phyloP scores from a whole-genome alignment of 2,113 vertebrate species.

The Xenopus borealis region DNA sequence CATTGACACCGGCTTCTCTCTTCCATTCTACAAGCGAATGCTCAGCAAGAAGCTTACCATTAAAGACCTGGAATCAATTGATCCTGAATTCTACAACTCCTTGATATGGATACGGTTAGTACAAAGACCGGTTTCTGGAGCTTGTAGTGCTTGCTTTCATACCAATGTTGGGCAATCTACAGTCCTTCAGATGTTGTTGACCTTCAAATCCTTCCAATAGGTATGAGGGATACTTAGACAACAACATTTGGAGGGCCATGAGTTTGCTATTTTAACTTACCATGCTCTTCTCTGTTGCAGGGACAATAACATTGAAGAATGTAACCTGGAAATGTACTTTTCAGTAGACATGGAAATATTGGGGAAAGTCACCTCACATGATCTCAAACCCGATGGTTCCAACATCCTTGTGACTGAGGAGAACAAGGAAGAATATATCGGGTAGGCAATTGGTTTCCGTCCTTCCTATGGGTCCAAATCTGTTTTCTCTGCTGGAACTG shows the following conservation, averaged over 20 bases:
- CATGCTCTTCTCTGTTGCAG: conserved; percentile 58
- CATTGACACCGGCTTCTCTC: conserved; percentile 96
- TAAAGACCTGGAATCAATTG: conserved; percentile 97
- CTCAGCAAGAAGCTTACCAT: conserved; percentile 97
- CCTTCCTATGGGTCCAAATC: not conserved
- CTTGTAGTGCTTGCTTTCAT: conserved; percentile 29
- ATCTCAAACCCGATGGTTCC: conserved; percentile 87
- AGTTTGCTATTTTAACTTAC: not conserved
- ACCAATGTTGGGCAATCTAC: not conserved
- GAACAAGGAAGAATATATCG: conserved; percentile 98
- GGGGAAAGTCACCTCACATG: conserved; percentile 95
- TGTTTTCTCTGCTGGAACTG: not conserved
- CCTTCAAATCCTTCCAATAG: no score
- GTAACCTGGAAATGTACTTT: conserved; percentile 96
- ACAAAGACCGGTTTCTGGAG: conserved; percentile 19
- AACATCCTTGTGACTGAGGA: conserved; percentile 93
- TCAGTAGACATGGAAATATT: conserved; percentile 98
- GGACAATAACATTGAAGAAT: conserved; percentile 97
- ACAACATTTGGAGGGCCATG: no score
- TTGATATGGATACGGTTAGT: conserved; percentile 97
- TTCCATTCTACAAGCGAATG: conserved; percentile 99
- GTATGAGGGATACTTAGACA: no score
- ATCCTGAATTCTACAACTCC: conserved; percentile 98
- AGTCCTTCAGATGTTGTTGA: not conserved
- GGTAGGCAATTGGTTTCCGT: conserved; percentile 63